Percentiles rank a stretch among this genome's conserved stretches.
Evolutionary conservation across 1,140 invertebrate genomes (phyloP).

Genomic region (Drosophila sp.): DNA sequence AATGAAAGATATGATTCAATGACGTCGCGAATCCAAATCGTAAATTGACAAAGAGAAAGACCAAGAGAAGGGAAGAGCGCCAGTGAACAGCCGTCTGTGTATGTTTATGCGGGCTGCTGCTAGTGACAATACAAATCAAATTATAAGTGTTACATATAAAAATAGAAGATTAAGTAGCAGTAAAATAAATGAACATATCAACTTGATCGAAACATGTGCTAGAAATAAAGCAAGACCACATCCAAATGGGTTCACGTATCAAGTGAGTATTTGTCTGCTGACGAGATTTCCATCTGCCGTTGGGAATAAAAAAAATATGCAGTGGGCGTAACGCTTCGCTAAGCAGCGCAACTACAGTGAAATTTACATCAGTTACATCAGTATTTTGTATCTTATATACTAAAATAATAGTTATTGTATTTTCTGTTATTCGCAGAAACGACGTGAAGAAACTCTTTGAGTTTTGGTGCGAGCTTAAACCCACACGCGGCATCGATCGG

Average conservation of each 20-base stretch:
- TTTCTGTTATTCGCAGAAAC: constrained; percentile 86
- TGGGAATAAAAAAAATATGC: constrained; percentile 33
- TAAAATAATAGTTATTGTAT: constrained; percentile 24
- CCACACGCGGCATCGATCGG: constrained; percentile 85
- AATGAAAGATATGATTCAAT: constrained; percentile 58
- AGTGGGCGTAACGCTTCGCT: constrained; percentile 78
- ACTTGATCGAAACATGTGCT: constrained; percentile 68
- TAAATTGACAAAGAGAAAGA: constrained; percentile 56
- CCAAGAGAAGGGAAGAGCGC: constrained; percentile 41
- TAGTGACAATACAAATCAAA: constrained; percentile 39
- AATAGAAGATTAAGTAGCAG: constrained; percentile 29
- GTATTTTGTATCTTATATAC: constrained; percentile 11
- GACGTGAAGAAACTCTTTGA: constrained; percentile 93
- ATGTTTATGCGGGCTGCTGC: constrained; percentile 58
- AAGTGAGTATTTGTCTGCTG: constrained; percentile 70
- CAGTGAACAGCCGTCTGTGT: constrained; percentile 37
- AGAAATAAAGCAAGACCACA: constrained; percentile 31
- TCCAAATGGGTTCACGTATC: constrained; percentile 79
- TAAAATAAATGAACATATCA: constrained; percentile 49
- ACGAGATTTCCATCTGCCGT: constrained; percentile 39
- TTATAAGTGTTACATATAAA: constrained; percentile 37
- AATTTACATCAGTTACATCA: constrained; percentile 27
- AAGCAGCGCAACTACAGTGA: constrained; percentile 27
- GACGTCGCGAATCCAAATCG: constrained; percentile 65
- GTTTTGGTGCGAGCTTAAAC: constrained; percentile 92